Evolutionary conservation across 1,140 invertebrate genomes (phyloP), one percentile per base, ranked within the genome.

Genomic region (Drosophila paulistorum): DNA sequence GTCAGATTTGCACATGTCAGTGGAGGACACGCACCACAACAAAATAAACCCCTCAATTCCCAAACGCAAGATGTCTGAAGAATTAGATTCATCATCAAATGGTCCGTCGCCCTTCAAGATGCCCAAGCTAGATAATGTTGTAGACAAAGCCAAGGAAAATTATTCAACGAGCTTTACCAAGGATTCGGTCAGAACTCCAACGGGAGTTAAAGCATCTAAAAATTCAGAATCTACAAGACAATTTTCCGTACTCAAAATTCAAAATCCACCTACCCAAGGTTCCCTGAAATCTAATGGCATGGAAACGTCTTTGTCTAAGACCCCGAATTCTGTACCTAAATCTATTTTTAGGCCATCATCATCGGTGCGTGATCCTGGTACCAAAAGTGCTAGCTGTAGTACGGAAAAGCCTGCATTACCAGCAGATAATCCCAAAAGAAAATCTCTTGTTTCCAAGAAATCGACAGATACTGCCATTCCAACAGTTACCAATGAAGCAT

Each of bases 1-100:
- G 4, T 35, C 55, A 5, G 37, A 82, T 1, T 0, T 72, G 9
- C 79, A 87, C 14, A 70, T 81, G 83, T 79, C 79, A 0, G 10
- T 79, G 1, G 72, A 86, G 30, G 79, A 87, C 14, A 37, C 60
- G 7, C 60, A 58, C 10, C 17, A 23, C 20, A 9, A 5, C 9
- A 35, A 7, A 13, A 62, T 7, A 17, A 54, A 13, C 7, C 39
- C 11, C 7, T 26, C 2, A 9, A 51, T 10, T 2, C 23, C 14
- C 1, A 79, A 82, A 37, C 54, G 66, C 4, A 72, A 82, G 3
- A 23, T 54, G 9, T 7, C 41, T 3, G 33, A 54, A 17, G 65
- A 3, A 10, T 14, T 3, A 14, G 41, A 14, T 39, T 35, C 65
- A 30, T 41, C 17, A 1, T 37, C 48, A 30, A 10, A 9, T 13